A percentile compares a stretch with the other conserved stretches of the same genome.
These are phyloP conservation scores for Centroberyx gerrardi DNA, from an alignment of 2,797 vertebrate species.

Conservation along the genomic window DNA sequence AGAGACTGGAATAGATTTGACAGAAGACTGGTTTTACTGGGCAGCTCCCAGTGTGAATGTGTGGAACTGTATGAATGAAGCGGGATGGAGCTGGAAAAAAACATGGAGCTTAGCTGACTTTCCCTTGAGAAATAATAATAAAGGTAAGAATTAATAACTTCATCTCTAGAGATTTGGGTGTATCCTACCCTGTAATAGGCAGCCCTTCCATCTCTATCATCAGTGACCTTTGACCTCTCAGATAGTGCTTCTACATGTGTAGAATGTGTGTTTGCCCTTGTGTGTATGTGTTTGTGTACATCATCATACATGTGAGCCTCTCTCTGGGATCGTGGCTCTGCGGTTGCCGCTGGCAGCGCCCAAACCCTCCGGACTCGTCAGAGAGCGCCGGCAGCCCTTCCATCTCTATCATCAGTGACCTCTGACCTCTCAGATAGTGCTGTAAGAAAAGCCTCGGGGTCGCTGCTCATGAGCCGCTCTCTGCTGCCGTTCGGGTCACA, in stretches of 20 bases:
- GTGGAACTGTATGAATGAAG: neutral
- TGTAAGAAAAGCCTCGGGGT: conserved; percentile 11
- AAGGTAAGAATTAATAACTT: too few relatives aligned
- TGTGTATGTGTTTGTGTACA: neutral
- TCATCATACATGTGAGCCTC: conserved; percentile 17
- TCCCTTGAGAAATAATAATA: neutral
- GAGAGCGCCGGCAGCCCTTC: conserved; percentile 10
- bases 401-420: conserved; percentile 31
- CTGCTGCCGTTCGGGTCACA: conserved; percentile 39
- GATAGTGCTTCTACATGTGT: conserved; percentile 4
- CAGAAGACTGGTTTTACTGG: too few relatives aligned
- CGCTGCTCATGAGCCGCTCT: neutral
- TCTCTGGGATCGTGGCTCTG: conserved; percentile 21
- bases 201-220: too few relatives aligned
- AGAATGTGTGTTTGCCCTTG: neutral
- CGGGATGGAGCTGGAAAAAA: too few relatives aligned
- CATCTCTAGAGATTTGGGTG: too few relatives aligned
- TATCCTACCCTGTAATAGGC: neutral
- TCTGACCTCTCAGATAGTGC: conserved; percentile 41
- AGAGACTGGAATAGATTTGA: too few relatives aligned
- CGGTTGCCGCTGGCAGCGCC: neutral
- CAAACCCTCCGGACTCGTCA: conserved; percentile 11
- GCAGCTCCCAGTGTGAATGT: neutral
- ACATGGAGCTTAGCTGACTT: neutral
- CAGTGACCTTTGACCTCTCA: too few relatives aligned